A percentile compares a stretch with the other conserved stretches of the same genome.
These are phyloP conservation scores for Cottus gobio DNA, from an alignment of 2,113 vertebrate genomes.

Conservation along the genomic window DNA sequence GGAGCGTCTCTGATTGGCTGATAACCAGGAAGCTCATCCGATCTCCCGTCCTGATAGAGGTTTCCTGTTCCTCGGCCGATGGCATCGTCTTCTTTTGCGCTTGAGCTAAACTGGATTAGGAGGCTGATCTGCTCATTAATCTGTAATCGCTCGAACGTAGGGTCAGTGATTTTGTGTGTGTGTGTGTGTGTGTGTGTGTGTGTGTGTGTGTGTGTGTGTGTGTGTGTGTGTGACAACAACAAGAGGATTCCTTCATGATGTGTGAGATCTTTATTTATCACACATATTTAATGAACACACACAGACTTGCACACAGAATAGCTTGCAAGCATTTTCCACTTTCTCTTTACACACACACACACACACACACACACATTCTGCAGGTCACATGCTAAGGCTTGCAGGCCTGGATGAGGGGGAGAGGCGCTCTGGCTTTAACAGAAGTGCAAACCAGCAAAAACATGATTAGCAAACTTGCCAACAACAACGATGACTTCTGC, in stretches of 20 bases:
- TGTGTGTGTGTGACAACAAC: conserved; percentile 2
- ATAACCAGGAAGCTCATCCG: conserved; percentile 38
- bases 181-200: neutral
- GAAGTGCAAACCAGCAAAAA: conserved; percentile 43
- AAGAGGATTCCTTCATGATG: neutral
- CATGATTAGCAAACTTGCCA: conserved; percentile 14
- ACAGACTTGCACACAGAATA: neutral
- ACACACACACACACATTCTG: conserved; percentile 8
- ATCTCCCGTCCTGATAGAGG: conserved; percentile 18
- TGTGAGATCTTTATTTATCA: conserved; percentile 9
- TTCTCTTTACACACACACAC: conserved; percentile 15
- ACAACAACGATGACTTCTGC: neutral
- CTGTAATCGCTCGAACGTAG: conserved; percentile 71
- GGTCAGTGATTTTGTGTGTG: conserved; percentile 38
- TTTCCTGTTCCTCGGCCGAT: conserved; percentile 9
- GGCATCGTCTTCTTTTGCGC: conserved; percentile 33
- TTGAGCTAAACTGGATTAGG: conserved; percentile 64
- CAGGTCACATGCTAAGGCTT: conserved; percentile 42
- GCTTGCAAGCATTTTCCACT: conserved; percentile 9
- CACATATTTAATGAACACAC: neutral
- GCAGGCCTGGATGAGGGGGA: neutral
- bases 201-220: neutral
- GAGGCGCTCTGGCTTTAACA: conserved; percentile 23
- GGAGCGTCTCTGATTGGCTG: conserved; percentile 31
- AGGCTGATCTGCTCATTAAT: conserved; percentile 62